Base-by-base conservation (phyloP, 1,140 invertebrate genomes). In the Babylonia areolata region DNA sequence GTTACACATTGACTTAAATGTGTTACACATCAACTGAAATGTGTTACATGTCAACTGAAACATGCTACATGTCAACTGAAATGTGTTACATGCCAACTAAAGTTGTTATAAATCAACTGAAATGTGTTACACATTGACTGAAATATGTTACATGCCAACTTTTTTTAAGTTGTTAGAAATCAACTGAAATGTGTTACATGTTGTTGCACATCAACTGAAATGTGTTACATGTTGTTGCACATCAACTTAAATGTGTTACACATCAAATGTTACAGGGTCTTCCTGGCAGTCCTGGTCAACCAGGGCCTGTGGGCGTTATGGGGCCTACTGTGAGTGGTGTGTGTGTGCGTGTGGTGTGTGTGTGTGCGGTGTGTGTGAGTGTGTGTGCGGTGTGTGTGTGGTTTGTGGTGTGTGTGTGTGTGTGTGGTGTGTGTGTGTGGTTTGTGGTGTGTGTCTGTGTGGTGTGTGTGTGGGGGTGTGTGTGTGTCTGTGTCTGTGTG, bases 251-350 rank as follows among this genome's bases (percentile, higher is more conserved):
- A 46, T 46, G 42, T 6, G 42, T 46, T 46, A 46, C 42, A 6
- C 5, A 5, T 73, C n/a, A n/a, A 28, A 2, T 79, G 40, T 83
- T 71, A 54, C 86, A 93, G 93, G 93, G 93, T 71, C 83, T 88
- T 35, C 90, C 90, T 84, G 93, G 93, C 42, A 88, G 78, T 39
- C 87, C 90, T 64, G 93, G 93, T 28, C 85, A 86, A 15, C 86
- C 89, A 58, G 93, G 93, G 69, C 89, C 88, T 37, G 85, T 89
- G 37, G 92, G 93, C 69, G 90, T 92, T 0, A 91, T 93, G 88
- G 92, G 92, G 86, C 89, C 91, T 85, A 84, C 89, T 58, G 92
- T 93, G 89, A 91, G 92, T 92, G 28, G 12, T 77, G 58, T 64
- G 2, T 11, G 6, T 64, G 58, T 64, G 58, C 6, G 58, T n/a